These are phyloP conservation scores for Drosophila kikkawai DNA, from an alignment of 1,140 invertebrate species.

Conservation along the genomic window DNA sequence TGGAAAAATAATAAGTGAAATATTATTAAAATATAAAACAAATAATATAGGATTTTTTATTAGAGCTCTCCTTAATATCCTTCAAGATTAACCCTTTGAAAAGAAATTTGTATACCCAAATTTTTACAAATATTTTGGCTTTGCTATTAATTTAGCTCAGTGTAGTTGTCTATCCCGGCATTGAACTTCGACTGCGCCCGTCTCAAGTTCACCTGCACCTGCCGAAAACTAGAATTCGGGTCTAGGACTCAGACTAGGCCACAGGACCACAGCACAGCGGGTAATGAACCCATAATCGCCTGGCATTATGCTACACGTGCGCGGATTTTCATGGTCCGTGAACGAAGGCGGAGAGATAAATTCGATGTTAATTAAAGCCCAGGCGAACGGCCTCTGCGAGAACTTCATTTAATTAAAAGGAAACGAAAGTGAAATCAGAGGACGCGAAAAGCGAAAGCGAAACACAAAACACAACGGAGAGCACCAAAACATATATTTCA, in stretches of 20 bases:
- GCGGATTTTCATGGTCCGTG: constrained; percentile 10
- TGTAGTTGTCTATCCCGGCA: constrained; percentile 11
- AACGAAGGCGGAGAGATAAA: constrained; percentile 70
- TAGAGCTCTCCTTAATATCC: not conserved
- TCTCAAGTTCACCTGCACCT: constrained; percentile 45
- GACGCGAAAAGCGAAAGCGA: constrained; percentile 35
- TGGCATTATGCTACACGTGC: constrained; percentile 75
- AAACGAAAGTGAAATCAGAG: constrained; percentile 68
- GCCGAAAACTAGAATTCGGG: not conserved
- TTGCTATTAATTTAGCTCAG: constrained; percentile 46
- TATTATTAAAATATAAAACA: not conserved
- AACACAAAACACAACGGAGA: constrained; percentile 40
- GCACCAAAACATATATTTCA: constrained; percentile 78
- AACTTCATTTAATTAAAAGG: constrained; percentile 78
- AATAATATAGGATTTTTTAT: not conserved
- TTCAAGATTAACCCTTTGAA: too few relatives aligned
- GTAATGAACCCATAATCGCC: constrained; percentile 77
- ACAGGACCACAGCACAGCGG: constrained; percentile 41
- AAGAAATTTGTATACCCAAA: not conserved
- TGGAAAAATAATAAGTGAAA: too few relatives aligned
- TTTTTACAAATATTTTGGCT: accelerated
- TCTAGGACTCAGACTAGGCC: constrained; percentile 46
- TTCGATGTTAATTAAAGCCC: constrained; percentile 76
- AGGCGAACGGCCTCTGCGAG: constrained; percentile 12
- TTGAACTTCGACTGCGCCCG: constrained; percentile 21